Evolutionary conservation across 2,888 invertebrate genomes (phyloP).

Genomic region (Eristalinus sepulchralis): DNA sequence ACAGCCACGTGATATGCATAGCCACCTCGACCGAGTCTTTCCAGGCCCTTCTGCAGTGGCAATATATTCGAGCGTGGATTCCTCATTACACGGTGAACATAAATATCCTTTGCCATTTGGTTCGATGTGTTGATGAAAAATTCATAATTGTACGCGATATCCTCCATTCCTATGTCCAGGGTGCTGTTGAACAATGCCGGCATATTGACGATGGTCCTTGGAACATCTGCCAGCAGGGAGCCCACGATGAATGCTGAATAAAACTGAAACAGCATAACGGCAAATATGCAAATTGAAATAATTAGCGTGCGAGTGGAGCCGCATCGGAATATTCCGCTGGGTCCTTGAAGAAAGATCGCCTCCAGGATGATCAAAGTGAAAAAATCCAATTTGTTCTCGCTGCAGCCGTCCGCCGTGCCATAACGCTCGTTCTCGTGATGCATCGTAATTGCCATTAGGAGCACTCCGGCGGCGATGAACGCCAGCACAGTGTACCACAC

Average conservation of each 20-base stretch:
- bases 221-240: slow-evolving; percentile 76
- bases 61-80: slow-evolving; percentile 74
- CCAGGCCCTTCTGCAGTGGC: slow-evolving; percentile 74
- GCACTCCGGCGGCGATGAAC: slow-evolving; percentile 72
- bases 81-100: slow-evolving; percentile 75
- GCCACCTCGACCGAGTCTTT: slow-evolving; percentile 75
- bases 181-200: slow-evolving; percentile 76
- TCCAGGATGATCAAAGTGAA: slow-evolving; percentile 77
- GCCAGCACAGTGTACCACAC: slow-evolving; percentile 77
- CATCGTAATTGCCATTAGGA: slow-evolving; percentile 74
- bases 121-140: slow-evolving; percentile 75
- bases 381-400: slow-evolving; percentile 73
- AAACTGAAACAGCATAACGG: slow-evolving; percentile 78
- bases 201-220: slow-evolving; percentile 76
- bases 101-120: slow-evolving; percentile 74
- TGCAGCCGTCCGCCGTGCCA: not conserved
- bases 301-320: slow-evolving; percentile 77
- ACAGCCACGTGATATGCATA: slow-evolving; percentile 77
- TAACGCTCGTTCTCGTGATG: slow-evolving; percentile 72
- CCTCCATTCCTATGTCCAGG: slow-evolving; percentile 78
- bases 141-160: slow-evolving; percentile 76
- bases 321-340: slow-evolving; percentile 74
- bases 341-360: slow-evolving; percentile 78
- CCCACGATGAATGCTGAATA: slow-evolving; percentile 79
- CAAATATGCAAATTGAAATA: slow-evolving; percentile 75